Evolutionary conservation across 1,140 invertebrate genomes (phyloP).

Genomic region (Episyrphus balteatus): DNA sequence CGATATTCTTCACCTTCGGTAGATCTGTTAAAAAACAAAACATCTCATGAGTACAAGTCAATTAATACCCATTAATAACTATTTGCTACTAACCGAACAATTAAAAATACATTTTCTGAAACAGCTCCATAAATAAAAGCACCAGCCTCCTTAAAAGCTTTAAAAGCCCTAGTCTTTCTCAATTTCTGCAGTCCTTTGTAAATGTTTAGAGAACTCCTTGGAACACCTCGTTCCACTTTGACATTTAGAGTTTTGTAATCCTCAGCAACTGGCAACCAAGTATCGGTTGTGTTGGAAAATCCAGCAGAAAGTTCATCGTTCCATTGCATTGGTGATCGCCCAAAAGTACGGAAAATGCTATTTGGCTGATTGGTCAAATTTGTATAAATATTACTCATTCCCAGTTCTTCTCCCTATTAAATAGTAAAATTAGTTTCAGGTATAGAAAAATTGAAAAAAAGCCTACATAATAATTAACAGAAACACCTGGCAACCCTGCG

Average conservation of each 20-base stretch:
- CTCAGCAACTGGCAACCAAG: conserved; percentile 49
- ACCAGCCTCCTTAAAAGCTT: conserved; percentile 13
- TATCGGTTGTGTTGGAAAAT: conserved; percentile 38
- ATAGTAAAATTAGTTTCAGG: conserved; percentile 28
- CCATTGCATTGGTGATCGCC: conserved; percentile 63
- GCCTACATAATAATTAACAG: conserved; percentile 54
- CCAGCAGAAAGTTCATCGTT: conserved; percentile 48
- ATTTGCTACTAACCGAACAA: background rate
- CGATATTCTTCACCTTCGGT: conserved; percentile 25
- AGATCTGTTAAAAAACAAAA: conserved; percentile 33
- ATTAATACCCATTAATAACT: no score
- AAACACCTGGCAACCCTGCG: conserved; percentile 54
- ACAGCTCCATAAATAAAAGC: conserved; percentile 9
- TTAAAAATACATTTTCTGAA: conserved; percentile 18
- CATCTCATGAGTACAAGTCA: conserved; percentile 39
- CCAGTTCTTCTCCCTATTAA: conserved; percentile 47
- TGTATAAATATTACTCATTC: conserved; percentile 48
- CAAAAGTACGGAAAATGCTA: conserved; percentile 47
- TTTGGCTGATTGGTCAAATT: background rate
- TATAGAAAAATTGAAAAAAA: conserved; percentile 40
- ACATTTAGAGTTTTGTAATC: conserved; percentile 42
- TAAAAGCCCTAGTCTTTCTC: background rate
- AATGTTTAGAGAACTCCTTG: conserved; percentile 4
- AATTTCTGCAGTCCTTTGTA: conserved; percentile 5
- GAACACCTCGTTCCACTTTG: conserved; percentile 18